Base-by-base conservation (phyloP, 1,140 invertebrate genomes). In the Bemisia tabaci region DNA sequence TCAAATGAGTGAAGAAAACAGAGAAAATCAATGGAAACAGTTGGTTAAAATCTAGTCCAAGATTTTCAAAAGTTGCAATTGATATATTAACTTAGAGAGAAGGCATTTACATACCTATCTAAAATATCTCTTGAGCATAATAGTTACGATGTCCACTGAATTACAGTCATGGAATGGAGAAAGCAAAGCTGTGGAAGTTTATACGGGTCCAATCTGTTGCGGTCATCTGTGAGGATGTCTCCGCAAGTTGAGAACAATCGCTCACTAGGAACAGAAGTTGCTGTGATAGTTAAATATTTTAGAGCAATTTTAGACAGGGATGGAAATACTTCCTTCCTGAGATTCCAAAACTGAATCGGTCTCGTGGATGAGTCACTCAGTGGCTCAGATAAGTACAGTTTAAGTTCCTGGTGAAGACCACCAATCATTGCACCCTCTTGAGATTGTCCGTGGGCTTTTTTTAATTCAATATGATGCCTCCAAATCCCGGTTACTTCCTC, bases 221-320 rank as follows among this genome's bases (percentile, higher is more conserved):
- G 0, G 22, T 66, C 22, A 60, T 71, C 26, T 1, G 1, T 70
- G 9, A 70, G 21, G 0, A 65, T 68, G 2, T 59, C 22, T 25
- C 70, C 75, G 62, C 74, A 73, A 72, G 77, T 77, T 0, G 76
- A 77, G 72, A 77, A 78, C 17, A 74, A 72, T 59, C 76, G 70
- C 71, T 78, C 76, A 62, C 73, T 75, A 23, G 75, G 74, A 63
- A 78, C 75, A n/a, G 73, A 77, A 11, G 76, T 73, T 27, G 73
- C 76, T 68, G 74, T 73, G 23, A 74, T 68, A 63, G 70, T 68
- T 70, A 76, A 69, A 73, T 74, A 74, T 67, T 74, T 60, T 23
- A 66, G 0, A 0, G 65, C 65, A 1, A 62, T 2, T 23, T 66
- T 66, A 0, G 65, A 66, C n/a, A 66, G 22, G 9, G 61, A 60